Evolutionary conservation across 2,113 vertebrate species (phyloP).

Genomic region (Eurystomus gularis): DNA sequence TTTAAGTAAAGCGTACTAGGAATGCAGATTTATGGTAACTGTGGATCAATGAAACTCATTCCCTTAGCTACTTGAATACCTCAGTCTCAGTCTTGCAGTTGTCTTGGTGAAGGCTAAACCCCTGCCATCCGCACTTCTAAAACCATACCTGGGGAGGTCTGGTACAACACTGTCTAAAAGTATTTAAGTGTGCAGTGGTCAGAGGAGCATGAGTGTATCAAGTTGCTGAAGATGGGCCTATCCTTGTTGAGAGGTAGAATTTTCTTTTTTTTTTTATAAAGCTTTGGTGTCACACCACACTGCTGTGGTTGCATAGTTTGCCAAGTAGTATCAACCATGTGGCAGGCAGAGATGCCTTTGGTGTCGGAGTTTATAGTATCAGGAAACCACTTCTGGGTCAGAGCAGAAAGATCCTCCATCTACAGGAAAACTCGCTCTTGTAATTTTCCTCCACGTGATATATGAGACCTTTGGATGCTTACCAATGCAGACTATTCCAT

Average conservation of each 20-base stretch:
- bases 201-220: background rate
- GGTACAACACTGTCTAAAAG: background rate
- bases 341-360: background rate
- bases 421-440: background rate
- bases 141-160: background rate
- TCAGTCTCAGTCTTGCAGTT: background rate
- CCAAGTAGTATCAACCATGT: rapidly evolving
- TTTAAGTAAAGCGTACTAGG: background rate
- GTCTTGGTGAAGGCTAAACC: background rate
- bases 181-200: background rate
- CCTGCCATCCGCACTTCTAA: background rate
- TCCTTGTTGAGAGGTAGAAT: background rate
- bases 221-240: background rate
- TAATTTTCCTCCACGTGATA: background rate
- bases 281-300: background rate
- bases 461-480: background rate
- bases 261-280: background rate
- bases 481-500: slow-evolving; percentile 89
- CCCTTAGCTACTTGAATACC: background rate
- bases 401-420: background rate
- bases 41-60: background rate
- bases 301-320: background rate
- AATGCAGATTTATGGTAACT: background rate
- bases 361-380: background rate
- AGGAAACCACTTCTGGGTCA: background rate